Evolutionary conservation across 1,140 invertebrate genomes (phyloP).

Genomic region (Euura saliciscinereae): DNA sequence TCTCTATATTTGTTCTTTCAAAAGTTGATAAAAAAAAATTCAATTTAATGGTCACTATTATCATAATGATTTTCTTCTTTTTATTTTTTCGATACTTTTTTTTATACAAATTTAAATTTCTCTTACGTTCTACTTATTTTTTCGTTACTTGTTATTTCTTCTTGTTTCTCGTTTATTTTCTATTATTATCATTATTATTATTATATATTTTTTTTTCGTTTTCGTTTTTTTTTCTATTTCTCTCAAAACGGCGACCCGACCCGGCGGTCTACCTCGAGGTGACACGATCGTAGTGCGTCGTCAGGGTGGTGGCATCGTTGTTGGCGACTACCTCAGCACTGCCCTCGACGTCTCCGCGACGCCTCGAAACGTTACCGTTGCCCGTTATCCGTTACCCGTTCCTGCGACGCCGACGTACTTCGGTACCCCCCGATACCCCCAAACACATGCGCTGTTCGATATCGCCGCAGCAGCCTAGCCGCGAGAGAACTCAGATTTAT

Average conservation of each 20-base stretch:
- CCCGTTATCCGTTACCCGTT: background rate
- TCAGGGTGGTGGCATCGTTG: slow-evolving; percentile 58
- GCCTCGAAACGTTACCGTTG: background rate
- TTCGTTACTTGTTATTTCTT: too few relatives aligned
- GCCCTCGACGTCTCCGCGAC: slow-evolving; percentile 31
- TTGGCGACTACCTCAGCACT: slow-evolving; percentile 31
- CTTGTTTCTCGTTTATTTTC: background rate
- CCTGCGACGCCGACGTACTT: background rate
- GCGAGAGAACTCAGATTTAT: too few relatives aligned
- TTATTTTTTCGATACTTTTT: too few relatives aligned
- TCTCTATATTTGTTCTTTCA: too few relatives aligned
- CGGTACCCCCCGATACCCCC: background rate
- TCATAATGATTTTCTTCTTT: too few relatives aligned
- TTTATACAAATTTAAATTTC: too few relatives aligned
- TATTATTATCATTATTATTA: slow-evolving; percentile 11
- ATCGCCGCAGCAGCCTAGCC: background rate
- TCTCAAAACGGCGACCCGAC: background rate
- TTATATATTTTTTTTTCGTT: background rate
- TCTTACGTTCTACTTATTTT: too few relatives aligned
- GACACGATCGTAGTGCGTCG: slow-evolving; percentile 27
- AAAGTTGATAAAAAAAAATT: too few relatives aligned
- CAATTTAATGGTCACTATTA: too few relatives aligned
- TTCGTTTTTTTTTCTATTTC: background rate
- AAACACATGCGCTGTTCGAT: slow-evolving; percentile 6
- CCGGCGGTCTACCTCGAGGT: slow-evolving; percentile 13